phyloP scores from a whole-genome alignment of 2,797 vertebrate species.

The Apogon talboti region DNA sequence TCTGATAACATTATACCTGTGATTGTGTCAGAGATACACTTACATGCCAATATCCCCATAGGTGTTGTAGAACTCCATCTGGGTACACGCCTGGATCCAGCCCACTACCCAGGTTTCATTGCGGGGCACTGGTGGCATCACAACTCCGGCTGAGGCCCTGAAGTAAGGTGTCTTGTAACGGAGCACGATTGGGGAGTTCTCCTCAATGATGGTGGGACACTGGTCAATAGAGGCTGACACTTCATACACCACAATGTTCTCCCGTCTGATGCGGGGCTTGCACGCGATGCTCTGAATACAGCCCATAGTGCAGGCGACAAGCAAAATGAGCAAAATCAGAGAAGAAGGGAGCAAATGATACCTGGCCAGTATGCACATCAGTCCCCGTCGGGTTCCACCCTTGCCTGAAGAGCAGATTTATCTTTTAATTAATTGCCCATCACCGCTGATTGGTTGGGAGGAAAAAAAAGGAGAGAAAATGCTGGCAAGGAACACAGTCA shows the following conservation, averaged over 20 bases:
- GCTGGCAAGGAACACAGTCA: slow-evolving; percentile 52
- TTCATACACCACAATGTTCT: slow-evolving; percentile 98
- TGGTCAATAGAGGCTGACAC: slow-evolving; percentile 98
- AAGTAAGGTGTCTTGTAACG: slow-evolving; percentile 99
- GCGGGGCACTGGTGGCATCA: slow-evolving; percentile 97
- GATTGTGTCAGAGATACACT: slow-evolving; percentile 63
- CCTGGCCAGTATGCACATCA: slow-evolving; percentile 83
- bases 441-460: slow-evolving; percentile 52
- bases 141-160: slow-evolving; percentile 95
- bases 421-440: slow-evolving; percentile 67
- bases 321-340: slow-evolving; percentile 81
- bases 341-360: slow-evolving; percentile 75
- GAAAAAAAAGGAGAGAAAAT: slow-evolving; percentile 12
- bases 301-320: slow-evolving; percentile 89
- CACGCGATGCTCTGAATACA: slow-evolving; percentile 98
- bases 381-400: slow-evolving; percentile 79
- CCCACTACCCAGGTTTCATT: slow-evolving; percentile 99
- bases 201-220: slow-evolving; percentile 95
- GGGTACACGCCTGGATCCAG: slow-evolving; percentile 99
- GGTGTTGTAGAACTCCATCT: slow-evolving; percentile 99
- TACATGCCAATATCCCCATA: slow-evolving; percentile 96
- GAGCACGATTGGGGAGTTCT: slow-evolving; percentile 98
- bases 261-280: slow-evolving; percentile 95
- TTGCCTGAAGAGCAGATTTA: slow-evolving; percentile 73
- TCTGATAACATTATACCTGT: too few relatives aligned